Evolutionary conservation across 1,140 invertebrate species (phyloP).

Genomic region (Drosophila ironensis): DNA sequence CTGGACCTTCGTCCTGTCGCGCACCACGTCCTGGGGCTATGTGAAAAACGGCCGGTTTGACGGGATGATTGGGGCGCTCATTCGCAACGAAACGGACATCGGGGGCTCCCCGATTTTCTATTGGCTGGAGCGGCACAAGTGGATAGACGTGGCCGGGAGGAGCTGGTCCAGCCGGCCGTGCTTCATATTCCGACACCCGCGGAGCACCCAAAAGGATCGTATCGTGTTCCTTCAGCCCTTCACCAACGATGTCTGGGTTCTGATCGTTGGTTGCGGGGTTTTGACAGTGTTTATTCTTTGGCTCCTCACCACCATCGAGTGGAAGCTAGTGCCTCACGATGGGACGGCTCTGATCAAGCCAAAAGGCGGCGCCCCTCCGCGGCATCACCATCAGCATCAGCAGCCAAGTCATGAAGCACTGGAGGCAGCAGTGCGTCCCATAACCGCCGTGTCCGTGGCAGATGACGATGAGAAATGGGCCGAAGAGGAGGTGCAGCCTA

Average conservation of each 20-base stretch:
- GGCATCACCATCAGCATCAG: slow-evolving; percentile 23
- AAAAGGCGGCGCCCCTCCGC: slow-evolving; percentile 50
- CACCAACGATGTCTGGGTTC: slow-evolving; percentile 83
- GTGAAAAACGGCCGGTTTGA: slow-evolving; percentile 85
- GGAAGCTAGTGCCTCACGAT: slow-evolving; percentile 61
- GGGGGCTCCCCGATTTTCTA: slow-evolving; percentile 85
- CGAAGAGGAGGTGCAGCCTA: background rate
- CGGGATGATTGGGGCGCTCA: slow-evolving; percentile 86
- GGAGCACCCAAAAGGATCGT: slow-evolving; percentile 84
- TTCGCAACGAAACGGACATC: slow-evolving; percentile 84
- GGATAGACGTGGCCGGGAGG: slow-evolving; percentile 85
- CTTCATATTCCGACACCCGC: slow-evolving; percentile 87
- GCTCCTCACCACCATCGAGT: slow-evolving; percentile 69
- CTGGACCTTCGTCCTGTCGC: slow-evolving; percentile 84
- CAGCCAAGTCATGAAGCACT: slow-evolving; percentile 2
- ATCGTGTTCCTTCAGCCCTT: slow-evolving; percentile 85
- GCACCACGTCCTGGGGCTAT: slow-evolving; percentile 86
- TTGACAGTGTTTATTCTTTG: slow-evolving; percentile 70
- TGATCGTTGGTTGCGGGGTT: slow-evolving; percentile 76
- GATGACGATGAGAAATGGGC: background rate
- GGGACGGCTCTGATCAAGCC: slow-evolving; percentile 63
- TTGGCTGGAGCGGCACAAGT: slow-evolving; percentile 83
- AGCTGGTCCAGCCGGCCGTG: slow-evolving; percentile 83
- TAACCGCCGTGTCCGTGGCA: slow-evolving; percentile 2
- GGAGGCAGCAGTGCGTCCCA: background rate